Conservation (phyloP, 2,113 vertebrate species). For the Psettodes erumei region DNA sequence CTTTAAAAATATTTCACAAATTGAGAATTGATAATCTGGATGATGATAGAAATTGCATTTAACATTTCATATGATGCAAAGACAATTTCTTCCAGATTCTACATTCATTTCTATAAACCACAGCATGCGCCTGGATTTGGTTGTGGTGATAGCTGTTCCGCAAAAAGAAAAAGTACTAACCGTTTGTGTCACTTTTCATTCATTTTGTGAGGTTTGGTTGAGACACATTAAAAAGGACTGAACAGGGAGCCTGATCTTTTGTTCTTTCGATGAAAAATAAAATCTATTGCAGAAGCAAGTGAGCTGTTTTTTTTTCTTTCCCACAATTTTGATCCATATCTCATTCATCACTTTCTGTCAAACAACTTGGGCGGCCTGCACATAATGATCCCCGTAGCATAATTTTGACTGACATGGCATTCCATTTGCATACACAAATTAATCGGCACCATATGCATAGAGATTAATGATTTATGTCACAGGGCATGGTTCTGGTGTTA, state of each 20-base stretch:
- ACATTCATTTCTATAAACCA: not conserved
- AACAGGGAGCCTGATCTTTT: conserved; percentile 5
- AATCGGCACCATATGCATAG: conserved; percentile 59
- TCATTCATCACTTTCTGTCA: conserved; percentile 62
- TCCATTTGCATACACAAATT: conserved; percentile 69
- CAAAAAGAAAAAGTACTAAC: not conserved
- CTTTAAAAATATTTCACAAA: not conserved
- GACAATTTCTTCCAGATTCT: not conserved
- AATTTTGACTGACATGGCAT: conserved; percentile 48
- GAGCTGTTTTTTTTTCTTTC: conserved; percentile 24
- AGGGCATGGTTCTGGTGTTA: conserved; percentile 45
- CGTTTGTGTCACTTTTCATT: conserved; percentile 28
- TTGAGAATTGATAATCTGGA: not conserved
- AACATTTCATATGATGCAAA: too few species aligned
- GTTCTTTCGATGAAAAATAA: conserved; percentile 25
- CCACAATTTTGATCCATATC: conserved; percentile 43
- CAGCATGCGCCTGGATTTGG: not conserved
- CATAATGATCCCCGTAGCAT: conserved; percentile 25
- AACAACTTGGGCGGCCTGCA: conserved; percentile 51
- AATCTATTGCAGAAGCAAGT: conserved; percentile 10
- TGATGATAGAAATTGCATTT: not conserved
- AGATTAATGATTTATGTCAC: conserved; percentile 68
- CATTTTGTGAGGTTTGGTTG: not conserved
- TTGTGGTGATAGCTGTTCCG: not conserved
- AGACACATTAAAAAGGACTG: not conserved